Percentiles rank a stretch among this genome's conserved stretches.
phyloP scores from a whole-genome alignment of 2,888 invertebrate genomes.

The Dynastes maya region DNA sequence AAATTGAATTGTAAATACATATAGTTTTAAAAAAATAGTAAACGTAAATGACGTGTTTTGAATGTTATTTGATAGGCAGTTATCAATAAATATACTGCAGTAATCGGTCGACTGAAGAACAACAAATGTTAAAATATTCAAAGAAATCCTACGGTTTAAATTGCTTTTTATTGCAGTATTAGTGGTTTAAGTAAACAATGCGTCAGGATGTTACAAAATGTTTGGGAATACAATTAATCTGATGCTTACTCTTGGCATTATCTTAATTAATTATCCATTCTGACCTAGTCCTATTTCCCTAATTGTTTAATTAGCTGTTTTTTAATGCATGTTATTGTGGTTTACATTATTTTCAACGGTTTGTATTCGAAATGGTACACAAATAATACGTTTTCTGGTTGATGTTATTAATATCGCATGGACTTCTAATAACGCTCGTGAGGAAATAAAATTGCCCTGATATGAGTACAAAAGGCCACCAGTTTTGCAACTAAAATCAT shows the following conservation, averaged over 20 bases:
- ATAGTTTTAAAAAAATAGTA: background rate
- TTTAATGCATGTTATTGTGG: constrained; percentile 10
- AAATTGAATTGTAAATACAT: background rate
- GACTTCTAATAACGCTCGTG: background rate
- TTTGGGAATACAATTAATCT: constrained; percentile 43
- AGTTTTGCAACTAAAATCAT: constrained; percentile 35
- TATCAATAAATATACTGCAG: too few relatives aligned
- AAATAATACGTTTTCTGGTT: too few relatives aligned
- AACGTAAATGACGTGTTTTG: too few relatives aligned
- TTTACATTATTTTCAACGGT: background rate
- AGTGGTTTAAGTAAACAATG: constrained; percentile 34
- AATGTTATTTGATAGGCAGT: too few relatives aligned
- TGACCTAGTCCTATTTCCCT: constrained; percentile 45
- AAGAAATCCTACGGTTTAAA: background rate
- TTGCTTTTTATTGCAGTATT: constrained; percentile 3
- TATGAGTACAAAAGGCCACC: background rate
- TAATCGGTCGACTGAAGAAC: too few relatives aligned
- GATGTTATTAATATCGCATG: too few relatives aligned
- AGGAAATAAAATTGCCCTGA: constrained; percentile 1
- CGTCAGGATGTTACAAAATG: constrained; percentile 40
- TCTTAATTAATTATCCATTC: constrained; percentile 44
- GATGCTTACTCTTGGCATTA: constrained; percentile 34
- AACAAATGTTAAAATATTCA: too few relatives aligned
- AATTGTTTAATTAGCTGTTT: constrained; percentile 35
- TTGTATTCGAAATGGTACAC: too few relatives aligned